A percentile compares a stretch with the other conserved stretches of the same genome.
These are phyloP conservation scores for Eidolon dupreanum DNA, from an alignment of 2,797 vertebrate species.

Conservation along the genomic window DNA sequence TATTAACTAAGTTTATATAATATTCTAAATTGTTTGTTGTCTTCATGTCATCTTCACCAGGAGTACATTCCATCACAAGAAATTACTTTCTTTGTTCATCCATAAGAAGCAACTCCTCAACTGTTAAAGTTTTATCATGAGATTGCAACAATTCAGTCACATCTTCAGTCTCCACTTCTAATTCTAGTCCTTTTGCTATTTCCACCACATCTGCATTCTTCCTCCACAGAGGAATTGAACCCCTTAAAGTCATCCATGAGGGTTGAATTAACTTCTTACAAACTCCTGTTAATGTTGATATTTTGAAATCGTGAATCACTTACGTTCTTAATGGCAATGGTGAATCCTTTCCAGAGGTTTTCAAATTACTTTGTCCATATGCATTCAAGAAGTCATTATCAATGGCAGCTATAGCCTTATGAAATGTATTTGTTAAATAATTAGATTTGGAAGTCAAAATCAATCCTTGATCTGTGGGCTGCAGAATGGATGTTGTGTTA, in stretches of 20 bases:
- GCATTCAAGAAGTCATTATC: not conserved
- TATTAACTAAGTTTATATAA: no score
- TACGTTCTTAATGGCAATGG: not conserved
- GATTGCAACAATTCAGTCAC: no score
- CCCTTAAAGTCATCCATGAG: no score
- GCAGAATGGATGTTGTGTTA: not conserved
- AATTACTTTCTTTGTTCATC: not conserved
- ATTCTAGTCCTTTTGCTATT: not conserved
- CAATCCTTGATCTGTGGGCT: not conserved
- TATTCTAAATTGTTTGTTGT: not conserved
- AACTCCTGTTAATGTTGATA: not conserved
- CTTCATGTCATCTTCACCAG: not conserved
- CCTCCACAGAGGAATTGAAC: not conserved
- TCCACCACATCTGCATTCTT: not conserved
- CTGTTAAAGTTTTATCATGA: accelerated
- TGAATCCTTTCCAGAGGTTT: not conserved
- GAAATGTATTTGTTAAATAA: not conserved
- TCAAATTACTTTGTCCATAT: not conserved
- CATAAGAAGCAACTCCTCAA: not conserved
- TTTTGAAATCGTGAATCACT: no score
- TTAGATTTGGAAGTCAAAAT: not conserved
- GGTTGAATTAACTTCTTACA: not conserved
- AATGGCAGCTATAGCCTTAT: not conserved
- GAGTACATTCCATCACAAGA: not conserved
- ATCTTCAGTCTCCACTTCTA: not conserved